These are phyloP conservation scores for Sylvia atricapilla DNA, from an alignment of 2,113 vertebrate species.

Conservation along the genomic window DNA sequence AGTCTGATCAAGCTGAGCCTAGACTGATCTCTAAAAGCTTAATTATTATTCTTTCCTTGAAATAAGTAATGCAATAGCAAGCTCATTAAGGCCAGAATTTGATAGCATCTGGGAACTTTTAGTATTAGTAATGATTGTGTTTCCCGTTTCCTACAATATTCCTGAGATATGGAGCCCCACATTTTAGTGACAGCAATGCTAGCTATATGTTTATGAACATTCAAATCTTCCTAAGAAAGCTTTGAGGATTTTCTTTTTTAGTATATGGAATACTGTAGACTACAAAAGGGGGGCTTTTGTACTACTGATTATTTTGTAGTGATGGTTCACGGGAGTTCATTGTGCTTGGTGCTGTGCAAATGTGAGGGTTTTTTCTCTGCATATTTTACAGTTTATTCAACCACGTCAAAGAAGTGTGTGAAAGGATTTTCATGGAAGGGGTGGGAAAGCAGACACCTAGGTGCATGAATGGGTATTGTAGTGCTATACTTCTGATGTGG, in stretches of 20 bases:
- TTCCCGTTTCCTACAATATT: neutral
- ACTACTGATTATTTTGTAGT: neutral
- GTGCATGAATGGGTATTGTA: neutral
- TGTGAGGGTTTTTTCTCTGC: neutral
- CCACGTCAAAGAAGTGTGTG: neutral
- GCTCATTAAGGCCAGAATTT: conserved; percentile 29
- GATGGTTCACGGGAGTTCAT: neutral
- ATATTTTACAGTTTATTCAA: neutral
- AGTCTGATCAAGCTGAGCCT: conserved; percentile 21
- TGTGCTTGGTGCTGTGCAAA: neutral
- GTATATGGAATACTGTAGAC: neutral
- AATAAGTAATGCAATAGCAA: conserved; percentile 19
- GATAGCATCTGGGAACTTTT: neutral
- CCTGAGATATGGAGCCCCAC: neutral
- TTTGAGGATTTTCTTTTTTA: neutral
- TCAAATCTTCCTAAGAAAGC: neutral
- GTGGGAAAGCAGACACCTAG: neutral
- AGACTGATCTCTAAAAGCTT: conserved; percentile 33
- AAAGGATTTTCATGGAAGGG: neutral
- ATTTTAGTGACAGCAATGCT: neutral
- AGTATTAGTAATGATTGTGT: neutral
- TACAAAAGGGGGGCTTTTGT: neutral
- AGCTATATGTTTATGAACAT: neutral
- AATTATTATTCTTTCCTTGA: conserved; percentile 38
- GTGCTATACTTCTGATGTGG: neutral